Conservation (phyloP, 2,888 invertebrate genomes). For the Drosophila nr. medialis region DNA sequence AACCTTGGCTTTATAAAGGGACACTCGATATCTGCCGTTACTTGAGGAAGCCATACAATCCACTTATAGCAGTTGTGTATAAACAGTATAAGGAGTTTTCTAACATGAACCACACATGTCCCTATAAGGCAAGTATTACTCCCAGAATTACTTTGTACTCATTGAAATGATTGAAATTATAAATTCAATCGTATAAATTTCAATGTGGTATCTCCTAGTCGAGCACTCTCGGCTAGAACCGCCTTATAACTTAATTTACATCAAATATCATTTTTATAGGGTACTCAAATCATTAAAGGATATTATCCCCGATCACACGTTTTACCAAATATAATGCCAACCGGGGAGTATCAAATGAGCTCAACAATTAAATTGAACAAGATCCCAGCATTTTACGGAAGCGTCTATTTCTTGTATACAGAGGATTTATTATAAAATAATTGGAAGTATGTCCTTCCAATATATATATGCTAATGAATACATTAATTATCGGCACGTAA, state of each 20-base stretch:
- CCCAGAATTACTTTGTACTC: not conserved
- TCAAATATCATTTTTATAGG: not conserved
- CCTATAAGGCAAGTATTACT: not conserved
- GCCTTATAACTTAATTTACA: not conserved
- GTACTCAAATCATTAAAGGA: not conserved
- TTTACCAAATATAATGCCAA: fast-evolving
- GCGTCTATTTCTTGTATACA: not conserved
- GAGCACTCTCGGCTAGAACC: not conserved
- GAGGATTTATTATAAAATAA: not conserved
- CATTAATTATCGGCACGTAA: not conserved
- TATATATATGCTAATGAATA: not conserved
- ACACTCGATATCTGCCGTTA: not conserved
- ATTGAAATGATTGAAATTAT: not conserved
- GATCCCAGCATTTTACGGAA: fast-evolving
- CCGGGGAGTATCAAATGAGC: not conserved
- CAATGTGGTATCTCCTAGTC: not conserved
- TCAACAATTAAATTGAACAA: not conserved
- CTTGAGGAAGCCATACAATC: not conserved
- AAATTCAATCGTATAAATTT: not conserved
- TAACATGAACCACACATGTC: not conserved
- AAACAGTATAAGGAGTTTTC: not conserved
- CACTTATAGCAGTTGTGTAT: fast-evolving
- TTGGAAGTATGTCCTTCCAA: not conserved
- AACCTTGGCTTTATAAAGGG: not conserved
- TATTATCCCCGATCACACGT: not conserved